These are phyloP conservation scores for Parapsyche elsis DNA, from an alignment of 1,140 invertebrate species.

Conservation along the genomic window DNA sequence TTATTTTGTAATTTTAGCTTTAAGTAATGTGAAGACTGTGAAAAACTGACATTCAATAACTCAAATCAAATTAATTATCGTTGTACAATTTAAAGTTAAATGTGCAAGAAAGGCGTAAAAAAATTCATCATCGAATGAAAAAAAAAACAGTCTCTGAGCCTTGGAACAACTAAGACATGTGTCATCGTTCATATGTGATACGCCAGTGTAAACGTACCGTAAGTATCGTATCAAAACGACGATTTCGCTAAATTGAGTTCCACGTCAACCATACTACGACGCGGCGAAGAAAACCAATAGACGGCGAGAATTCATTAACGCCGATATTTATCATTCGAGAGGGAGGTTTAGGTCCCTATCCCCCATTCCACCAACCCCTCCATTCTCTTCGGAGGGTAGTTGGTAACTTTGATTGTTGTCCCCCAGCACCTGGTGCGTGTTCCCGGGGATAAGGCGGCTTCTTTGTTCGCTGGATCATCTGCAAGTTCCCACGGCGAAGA, in stretches of 20 bases:
- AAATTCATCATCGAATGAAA: no score
- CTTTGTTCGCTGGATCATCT: constrained; percentile 46
- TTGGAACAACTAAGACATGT: background rate
- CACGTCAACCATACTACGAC: no score
- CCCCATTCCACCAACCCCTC: background rate
- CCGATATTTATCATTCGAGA: constrained; percentile 17
- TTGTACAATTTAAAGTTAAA: no score
- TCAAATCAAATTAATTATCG: no score
- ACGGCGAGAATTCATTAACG: constrained; percentile 23
- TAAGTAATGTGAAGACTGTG: no score
- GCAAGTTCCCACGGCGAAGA: constrained; percentile 46
- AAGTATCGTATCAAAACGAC: no score
- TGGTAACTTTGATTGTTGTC: background rate
- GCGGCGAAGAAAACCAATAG: background rate
- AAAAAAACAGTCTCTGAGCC: no score
- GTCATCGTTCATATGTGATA: background rate
- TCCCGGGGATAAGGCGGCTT: background rate
- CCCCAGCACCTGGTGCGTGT: constrained; percentile 16
- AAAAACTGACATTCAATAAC: no score
- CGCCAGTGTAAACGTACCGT: no score
- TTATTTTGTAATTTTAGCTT: no score
- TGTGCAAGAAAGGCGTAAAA: no score
- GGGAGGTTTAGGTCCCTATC: background rate
- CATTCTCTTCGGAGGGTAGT: background rate
- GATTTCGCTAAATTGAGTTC: background rate